These are phyloP conservation scores for Notospermus geniculatus DNA, from an alignment of 1,140 invertebrate species.

Conservation along the genomic window DNA sequence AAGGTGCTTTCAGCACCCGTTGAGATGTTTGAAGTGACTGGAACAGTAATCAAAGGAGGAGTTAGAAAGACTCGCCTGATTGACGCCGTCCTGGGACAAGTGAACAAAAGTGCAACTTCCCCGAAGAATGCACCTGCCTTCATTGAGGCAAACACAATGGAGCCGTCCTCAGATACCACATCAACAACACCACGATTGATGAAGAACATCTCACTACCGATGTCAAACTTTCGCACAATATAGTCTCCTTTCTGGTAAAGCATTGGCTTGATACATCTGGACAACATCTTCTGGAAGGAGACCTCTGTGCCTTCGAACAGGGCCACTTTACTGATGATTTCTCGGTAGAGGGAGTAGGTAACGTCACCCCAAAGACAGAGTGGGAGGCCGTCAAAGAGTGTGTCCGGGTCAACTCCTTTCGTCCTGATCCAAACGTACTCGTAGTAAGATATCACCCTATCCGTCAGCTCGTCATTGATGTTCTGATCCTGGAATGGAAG, in stretches of 20 bases:
- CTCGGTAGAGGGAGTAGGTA: conserved; percentile 15
- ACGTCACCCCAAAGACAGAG: conserved; percentile 13
- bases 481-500: not conserved
- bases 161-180: conserved; percentile 10
- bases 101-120: conserved; percentile 14
- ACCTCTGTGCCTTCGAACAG: conserved; percentile 13
- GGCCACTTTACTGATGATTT: conserved; percentile 15
- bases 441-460: conserved; percentile 10
- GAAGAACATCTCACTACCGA: conserved; percentile 20
- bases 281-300: conserved; percentile 19
- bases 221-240: conserved; percentile 12
- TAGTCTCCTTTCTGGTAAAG: conserved; percentile 18
- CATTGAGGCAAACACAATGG: conserved; percentile 3
- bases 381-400: conserved; percentile 16
- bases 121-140: conserved; percentile 19
- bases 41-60: too few species aligned
- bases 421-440: conserved; percentile 20
- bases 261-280: conserved; percentile 15
- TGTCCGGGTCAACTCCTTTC: conserved; percentile 15
- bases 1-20: too few species aligned
- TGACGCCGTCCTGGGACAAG: conserved; percentile 4
- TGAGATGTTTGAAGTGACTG: too few species aligned
- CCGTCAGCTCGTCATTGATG: not conserved
- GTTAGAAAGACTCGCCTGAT: conserved; percentile 3
- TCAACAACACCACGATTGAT: conserved; percentile 15